Evolutionary conservation across 2,888 invertebrate genomes (phyloP), one percentile per base, ranked within the genome.

Genomic region (Drosophila phalerata): DNA sequence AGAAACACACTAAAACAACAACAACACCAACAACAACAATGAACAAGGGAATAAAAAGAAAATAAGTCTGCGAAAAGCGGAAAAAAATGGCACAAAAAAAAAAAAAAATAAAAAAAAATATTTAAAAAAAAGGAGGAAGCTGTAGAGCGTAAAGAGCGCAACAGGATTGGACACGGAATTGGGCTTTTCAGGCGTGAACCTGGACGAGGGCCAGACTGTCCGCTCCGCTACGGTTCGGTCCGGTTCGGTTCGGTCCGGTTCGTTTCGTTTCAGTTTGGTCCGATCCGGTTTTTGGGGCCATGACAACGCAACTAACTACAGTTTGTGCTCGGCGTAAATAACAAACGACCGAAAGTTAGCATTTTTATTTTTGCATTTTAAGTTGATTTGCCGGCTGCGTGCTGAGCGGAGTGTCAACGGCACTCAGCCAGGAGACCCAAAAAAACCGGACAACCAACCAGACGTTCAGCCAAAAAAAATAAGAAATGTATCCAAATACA

Each of bases 301-400:
- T 88, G 88, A 84, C 88, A 86, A 83, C 81, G 88, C 84, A 88
- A 77, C 86, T 84, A 85, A 86, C 73, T 81, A 78, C 72, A 78
- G 77, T 74, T 78, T 68, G 67, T 61, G 58, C 71, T 37, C 58
- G 77, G 66, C 86, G 83, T 85, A 79, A 80, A 85, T 85, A 82
- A 85, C 86, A 77, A 79, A 73, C 79, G 71, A 72, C 71, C 82
- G 52, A 87, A 79, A 85, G 81, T 85, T 79, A 70, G 69, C 73
- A 73, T 87, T 77, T 79, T 77, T 73, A 79, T 87, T 85, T 85
- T 85, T 89, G 89, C 87, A 85, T 85, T 89, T 85, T 87, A 85
- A 85, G 89, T 87, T 85, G 81, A 73, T 73, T 69, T 81, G 81
- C 73, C 88, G 82, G 64, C 79, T 75, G 76, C 72, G 77, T 72